Evolutionary conservation across 35 echinoderm and acorn worm genomes (phyloP), one percentile per base, ranked within the genome.

Genomic region (Eucidaris tribuloides): DNA sequence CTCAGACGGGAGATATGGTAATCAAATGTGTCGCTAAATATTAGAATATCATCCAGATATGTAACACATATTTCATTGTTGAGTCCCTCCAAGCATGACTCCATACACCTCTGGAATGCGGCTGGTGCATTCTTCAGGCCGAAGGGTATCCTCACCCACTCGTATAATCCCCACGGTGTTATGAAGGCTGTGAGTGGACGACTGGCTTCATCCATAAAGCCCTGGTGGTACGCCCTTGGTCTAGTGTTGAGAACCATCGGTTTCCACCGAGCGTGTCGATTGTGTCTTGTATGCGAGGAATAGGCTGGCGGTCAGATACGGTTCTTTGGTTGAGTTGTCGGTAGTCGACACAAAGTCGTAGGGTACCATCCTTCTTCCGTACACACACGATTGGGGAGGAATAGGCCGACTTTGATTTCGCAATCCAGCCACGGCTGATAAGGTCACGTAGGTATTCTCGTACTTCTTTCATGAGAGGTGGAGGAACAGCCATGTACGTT

Each of bases 321-420:
- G 46, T 90, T 23, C 71, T 90, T 22, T 20, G 17, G 55, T 90
- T 84, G 5, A 90, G 45, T 64, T 90, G 29, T 29, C 88, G 23
- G 46, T 76, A 90, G 32, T 90, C 88, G 18, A 81, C 58, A 59
- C 88, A 90, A 13, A 90, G 54, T 39, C 80, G 65, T 27, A 90
- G 23, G 2, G 55, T 44, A 2, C 88, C 88, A 77, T 83, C 80
- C 43, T 90, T 90, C 55, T 90, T 90, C 15, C 88, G 62, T 7
- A 78, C 88, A 62, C 88, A 84, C 20, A 90, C 88, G 17, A 84
- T 64, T 27, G 88, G 88, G 17, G 88, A 90, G 32, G 88, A 83
- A 64, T 77, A 89, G 2, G 79, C 71, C 17, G 86, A 89, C 61
- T 82, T 89, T 81, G n/a, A n/a, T n/a, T n/a, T n/a, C 62, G 36